These are phyloP conservation scores for Dreissena polymorpha DNA, from an alignment of 1,140 invertebrate species.

Conservation along the genomic window DNA sequence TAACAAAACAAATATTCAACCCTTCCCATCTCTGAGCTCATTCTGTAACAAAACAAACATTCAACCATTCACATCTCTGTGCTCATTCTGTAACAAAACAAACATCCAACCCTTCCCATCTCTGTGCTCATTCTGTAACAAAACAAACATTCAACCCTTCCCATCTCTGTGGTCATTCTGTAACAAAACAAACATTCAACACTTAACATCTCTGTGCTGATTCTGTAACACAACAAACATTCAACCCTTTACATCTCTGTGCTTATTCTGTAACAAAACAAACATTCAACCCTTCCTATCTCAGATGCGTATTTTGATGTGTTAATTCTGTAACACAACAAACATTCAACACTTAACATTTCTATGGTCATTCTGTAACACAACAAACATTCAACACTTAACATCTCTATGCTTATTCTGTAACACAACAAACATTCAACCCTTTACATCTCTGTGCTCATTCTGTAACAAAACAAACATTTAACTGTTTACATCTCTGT, in stretches of 20 bases:
- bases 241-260: conserved; percentile 86
- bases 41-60: conserved; percentile 78
- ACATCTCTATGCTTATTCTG: conserved; percentile 92
- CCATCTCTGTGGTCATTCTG: conserved; percentile 92
- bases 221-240: conserved; percentile 78
- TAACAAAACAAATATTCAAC: conserved; percentile 45
- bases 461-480: conserved; percentile 78
- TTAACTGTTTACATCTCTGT: conserved; percentile 84
- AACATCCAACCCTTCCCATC: conserved; percentile 80
- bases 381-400: background rate
- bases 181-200: conserved; percentile 45
- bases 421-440: conserved; percentile 44
- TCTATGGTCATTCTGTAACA: conserved; percentile 86
- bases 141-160: background rate
- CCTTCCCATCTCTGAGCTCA: conserved; percentile 90
- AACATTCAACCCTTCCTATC: conserved; percentile 81
- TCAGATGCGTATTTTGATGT: too few species aligned
- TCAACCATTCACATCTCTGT: conserved; percentile 84
- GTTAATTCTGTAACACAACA: conserved; percentile 82
- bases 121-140: conserved; percentile 88
- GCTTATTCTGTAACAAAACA: conserved; percentile 82
- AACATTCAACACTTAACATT: conserved; percentile 80
- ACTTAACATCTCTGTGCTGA: conserved; percentile 87
- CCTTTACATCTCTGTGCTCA: conserved; percentile 90
- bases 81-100: conserved; percentile 82